A percentile compares a stretch with the other conserved stretches of the same genome.
phyloP scores from a whole-genome alignment of 2,113 vertebrate species.

The Suricata suricatta region DNA sequence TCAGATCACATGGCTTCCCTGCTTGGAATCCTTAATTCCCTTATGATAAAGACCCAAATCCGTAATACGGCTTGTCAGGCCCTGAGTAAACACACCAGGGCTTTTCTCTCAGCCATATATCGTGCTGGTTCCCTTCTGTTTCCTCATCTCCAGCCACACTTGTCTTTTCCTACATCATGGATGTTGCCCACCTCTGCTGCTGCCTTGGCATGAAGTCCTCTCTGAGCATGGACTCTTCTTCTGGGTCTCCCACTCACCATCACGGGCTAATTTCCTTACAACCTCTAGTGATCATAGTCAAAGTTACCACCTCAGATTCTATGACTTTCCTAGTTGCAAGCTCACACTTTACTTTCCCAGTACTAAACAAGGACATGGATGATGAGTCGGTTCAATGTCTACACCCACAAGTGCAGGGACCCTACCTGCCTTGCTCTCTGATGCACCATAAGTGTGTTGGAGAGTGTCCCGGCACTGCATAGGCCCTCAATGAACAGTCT shows the following conservation, averaged over 20 bases:
- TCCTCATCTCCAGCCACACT: too few species aligned
- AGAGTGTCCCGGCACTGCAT: fast-evolving
- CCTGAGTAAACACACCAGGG: not conserved
- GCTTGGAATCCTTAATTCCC: not conserved
- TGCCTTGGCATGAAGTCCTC: not conserved
- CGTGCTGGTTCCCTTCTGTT: not conserved
- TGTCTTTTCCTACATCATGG: not conserved
- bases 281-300: not conserved
- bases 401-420: not conserved
- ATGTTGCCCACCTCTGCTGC: not conserved
- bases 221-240: not conserved
- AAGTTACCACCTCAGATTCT: not conserved
- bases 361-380: not conserved
- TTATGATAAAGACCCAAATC: not conserved
- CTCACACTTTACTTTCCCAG: not conserved
- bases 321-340: not conserved
- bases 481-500: not conserved
- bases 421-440: fast-evolving
- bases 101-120: not conserved
- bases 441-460: fast-evolving
- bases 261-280: not conserved
- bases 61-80: not conserved
- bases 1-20: not conserved
- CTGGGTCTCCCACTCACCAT: not conserved
- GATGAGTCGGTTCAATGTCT: not conserved